These are phyloP conservation scores for Drosophila paulistorum DNA, from an alignment of 1,140 invertebrate species.

Conservation along the genomic window DNA sequence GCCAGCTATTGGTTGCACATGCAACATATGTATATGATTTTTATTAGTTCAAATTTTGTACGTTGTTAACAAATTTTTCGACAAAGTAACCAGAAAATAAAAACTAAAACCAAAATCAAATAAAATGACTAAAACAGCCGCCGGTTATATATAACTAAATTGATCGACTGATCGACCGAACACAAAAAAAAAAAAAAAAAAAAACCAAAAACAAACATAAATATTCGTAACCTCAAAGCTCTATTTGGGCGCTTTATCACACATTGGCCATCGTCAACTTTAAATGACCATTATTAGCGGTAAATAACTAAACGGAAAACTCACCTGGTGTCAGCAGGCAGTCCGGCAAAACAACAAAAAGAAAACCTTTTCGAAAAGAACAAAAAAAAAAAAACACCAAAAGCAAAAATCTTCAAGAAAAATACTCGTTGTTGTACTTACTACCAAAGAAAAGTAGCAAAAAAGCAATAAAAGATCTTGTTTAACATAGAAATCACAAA, in stretches of 20 bases:
- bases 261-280: conserved; percentile 68
- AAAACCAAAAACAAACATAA: conserved; percentile 1
- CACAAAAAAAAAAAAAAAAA: not conserved
- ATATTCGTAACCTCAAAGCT: conserved; percentile 24
- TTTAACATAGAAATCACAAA: conserved; percentile 62
- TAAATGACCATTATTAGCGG: conserved; percentile 81
- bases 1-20: conserved; percentile 67
- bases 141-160: conserved; percentile 46
- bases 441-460: conserved; percentile 32
- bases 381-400: conserved; percentile 18
- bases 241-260: conserved; percentile 52
- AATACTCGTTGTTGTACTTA: conserved; percentile 15
- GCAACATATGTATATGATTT: conserved; percentile 75
- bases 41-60: conserved; percentile 71
- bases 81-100: conserved; percentile 4
- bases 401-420: conserved; percentile 15
- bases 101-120: conserved; percentile 1
- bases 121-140: conserved; percentile 59
- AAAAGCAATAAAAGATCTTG: conserved; percentile 77
- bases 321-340: conserved; percentile 44
- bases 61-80: conserved; percentile 33
- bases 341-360: conserved; percentile 5
- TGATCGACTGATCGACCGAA: conserved; percentile 2
- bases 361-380: conserved; percentile 24
- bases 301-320: conserved; percentile 62